A percentile compares a stretch with the other conserved stretches of the same genome.
These are phyloP conservation scores for Clunio marinus DNA, from an alignment of 2,888 invertebrate genomes.

Conservation along the genomic window DNA sequence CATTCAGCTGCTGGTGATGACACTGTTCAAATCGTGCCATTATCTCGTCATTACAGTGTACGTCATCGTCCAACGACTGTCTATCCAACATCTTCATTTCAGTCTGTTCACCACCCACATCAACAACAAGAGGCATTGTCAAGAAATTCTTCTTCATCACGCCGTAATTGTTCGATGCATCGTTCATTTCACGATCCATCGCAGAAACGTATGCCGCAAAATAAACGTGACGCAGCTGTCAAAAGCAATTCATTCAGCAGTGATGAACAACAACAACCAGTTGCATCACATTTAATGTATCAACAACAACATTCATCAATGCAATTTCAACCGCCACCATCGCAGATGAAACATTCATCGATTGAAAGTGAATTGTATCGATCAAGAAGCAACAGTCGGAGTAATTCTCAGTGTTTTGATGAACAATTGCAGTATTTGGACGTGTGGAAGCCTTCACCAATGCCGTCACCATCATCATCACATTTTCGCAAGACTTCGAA, in stretches of 20 bases:
- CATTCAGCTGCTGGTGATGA: constrained; percentile 46
- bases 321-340: not conserved
- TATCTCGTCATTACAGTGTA: constrained; percentile 40
- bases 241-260: constrained; percentile 51
- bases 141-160: constrained; percentile 49
- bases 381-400: constrained; percentile 51
- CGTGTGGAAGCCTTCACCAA: constrained; percentile 41
- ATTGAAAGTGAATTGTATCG: constrained; percentile 48
- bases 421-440: constrained; percentile 26
- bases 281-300: constrained; percentile 9
- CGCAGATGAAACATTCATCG: constrained; percentile 41
- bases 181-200: constrained; percentile 50
- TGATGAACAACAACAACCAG: constrained; percentile 42
- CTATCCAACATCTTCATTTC: constrained; percentile 30
- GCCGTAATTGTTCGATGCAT: constrained; percentile 51
- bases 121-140: constrained; percentile 45
- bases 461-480: constrained; percentile 28
- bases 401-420: constrained; percentile 31
- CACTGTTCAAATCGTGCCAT: constrained; percentile 34
- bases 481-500: constrained; percentile 10
- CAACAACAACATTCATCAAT: constrained; percentile 30
- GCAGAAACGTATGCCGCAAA: constrained; percentile 43
- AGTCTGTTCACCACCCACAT: constrained; percentile 43
- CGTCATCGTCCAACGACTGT: constrained; percentile 30
- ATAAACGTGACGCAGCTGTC: constrained; percentile 46